phyloP scores from a whole-genome alignment of 2,888 invertebrate species.

The Amiota minor region DNA sequence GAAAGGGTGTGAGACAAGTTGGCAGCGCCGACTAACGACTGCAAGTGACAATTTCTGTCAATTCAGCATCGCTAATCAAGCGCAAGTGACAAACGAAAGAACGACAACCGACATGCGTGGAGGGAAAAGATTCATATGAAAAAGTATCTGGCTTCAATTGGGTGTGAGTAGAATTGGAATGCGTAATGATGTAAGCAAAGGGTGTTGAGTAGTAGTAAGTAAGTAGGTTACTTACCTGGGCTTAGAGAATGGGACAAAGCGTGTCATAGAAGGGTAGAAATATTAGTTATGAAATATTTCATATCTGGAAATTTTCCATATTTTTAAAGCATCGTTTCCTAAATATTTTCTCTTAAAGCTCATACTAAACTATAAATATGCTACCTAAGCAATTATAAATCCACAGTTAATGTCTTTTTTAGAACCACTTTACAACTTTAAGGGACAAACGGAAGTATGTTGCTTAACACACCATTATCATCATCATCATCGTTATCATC shows the following conservation, averaged over 20 bases:
- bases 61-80: conserved; percentile 65
- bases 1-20: conserved; percentile 18
- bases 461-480: neutral
- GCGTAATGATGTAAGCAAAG: no score
- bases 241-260: no score
- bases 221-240: no score
- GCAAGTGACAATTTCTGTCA: conserved; percentile 60
- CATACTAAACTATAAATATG: no score
- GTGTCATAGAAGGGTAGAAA: no score
- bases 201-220: no score
- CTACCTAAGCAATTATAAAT: no score
- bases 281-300: no score
- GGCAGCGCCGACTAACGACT: neutral
- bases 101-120: conserved; percentile 16
- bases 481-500: neutral
- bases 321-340: no score
- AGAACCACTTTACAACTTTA: neutral
- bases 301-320: no score
- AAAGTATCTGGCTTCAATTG: conserved; percentile 52
- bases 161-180: neutral
- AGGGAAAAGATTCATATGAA: neutral
- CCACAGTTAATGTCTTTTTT: no score
- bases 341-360: no score
- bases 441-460: conserved; percentile 42
- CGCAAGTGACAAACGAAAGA: conserved; percentile 45